phyloP scores from a whole-genome alignment of 2,113 vertebrate genomes.

The Calyptomena viridis region DNA sequence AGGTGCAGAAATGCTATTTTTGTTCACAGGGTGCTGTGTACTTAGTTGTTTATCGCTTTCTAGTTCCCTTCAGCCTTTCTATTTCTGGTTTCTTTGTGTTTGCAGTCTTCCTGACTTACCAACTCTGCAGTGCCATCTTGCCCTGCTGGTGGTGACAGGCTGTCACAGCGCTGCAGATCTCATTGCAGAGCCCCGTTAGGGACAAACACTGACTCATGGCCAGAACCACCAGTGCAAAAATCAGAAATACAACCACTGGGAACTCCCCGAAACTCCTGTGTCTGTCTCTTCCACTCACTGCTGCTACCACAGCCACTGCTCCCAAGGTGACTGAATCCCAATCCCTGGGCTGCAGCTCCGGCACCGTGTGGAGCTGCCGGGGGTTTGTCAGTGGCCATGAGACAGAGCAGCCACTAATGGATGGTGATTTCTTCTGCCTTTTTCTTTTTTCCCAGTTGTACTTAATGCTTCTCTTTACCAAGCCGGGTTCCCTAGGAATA shows the following conservation, averaged over 20 bases:
- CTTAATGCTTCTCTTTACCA: background rate
- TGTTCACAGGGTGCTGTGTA: background rate
- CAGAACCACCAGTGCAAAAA: background rate
- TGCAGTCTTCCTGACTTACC: background rate
- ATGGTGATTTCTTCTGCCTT: background rate
- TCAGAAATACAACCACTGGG: background rate
- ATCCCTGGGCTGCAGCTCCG: background rate
- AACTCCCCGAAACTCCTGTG: background rate
- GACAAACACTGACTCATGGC: slow-evolving; percentile 2
- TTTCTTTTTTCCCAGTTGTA: background rate
- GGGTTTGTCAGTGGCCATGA: accelerated
- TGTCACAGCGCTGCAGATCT: background rate
- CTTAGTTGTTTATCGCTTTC: background rate
- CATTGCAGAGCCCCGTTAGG: background rate
- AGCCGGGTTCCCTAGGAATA: background rate
- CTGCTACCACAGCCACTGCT: background rate
- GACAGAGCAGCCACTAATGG: no score
- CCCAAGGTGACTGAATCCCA: background rate
- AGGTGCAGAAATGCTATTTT: background rate
- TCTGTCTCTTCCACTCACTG: background rate
- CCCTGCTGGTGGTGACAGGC: slow-evolving; percentile 41
- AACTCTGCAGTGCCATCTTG: background rate
- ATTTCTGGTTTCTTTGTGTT: background rate
- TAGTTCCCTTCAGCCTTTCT: background rate
- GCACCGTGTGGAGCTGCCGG: accelerated